A percentile compares a stretch with the other conserved stretches of the same genome.
Evolutionary conservation across 2,797 vertebrate genomes (phyloP).

Genomic region (Onychomys arenicola): DNA sequence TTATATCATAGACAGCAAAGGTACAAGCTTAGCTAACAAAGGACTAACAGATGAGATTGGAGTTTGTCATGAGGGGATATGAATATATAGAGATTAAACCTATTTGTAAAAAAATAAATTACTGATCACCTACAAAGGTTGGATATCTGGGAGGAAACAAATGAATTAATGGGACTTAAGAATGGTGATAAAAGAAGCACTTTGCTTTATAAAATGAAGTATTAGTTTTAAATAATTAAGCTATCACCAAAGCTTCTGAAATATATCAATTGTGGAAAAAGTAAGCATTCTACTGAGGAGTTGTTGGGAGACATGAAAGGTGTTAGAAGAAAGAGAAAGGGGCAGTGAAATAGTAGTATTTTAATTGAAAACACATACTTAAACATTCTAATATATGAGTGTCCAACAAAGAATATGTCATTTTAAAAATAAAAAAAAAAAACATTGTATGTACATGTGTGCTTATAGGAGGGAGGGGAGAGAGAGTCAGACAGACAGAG

Average conservation of each 20-base stretch:
- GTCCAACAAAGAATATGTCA: neutral
- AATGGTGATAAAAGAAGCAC: neutral
- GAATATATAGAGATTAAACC: neutral
- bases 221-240: neutral
- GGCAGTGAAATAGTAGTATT: neutral
- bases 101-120: neutral
- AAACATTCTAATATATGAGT: neutral
- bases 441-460: neutral
- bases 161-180: neutral
- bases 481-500: neutral
- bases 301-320: no score
- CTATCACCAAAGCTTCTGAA: neutral
- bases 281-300: neutral
- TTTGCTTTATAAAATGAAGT: neutral
- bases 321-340: neutral
- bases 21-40: neutral
- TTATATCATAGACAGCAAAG: neutral
- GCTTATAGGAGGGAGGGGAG: neutral
- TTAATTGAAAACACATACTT: neutral
- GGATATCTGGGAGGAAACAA: neutral
- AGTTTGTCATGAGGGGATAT: neutral
- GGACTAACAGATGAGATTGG: neutral
- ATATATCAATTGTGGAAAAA: neutral
- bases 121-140: neutral
- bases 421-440: no score